phyloP scores from a whole-genome alignment of 2,797 vertebrate species.

The Monodelphis domestica region DNA sequence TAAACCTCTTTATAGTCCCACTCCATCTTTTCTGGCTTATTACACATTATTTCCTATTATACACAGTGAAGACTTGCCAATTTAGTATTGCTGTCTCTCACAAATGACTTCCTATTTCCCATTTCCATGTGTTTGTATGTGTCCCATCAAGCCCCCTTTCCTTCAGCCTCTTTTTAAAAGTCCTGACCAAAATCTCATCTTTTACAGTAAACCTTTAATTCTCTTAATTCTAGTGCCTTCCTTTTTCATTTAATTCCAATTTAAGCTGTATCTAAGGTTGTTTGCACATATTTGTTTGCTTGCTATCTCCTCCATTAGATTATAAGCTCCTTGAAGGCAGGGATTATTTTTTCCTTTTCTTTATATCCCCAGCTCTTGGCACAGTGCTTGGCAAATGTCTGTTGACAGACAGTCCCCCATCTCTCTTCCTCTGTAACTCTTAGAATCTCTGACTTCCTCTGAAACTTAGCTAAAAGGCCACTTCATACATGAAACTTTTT shows the following conservation, averaged over 20 bases:
- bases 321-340: not conserved
- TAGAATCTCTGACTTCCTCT: not conserved
- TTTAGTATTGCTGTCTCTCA: not conserved
- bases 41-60: not conserved
- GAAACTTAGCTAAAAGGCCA: not conserved
- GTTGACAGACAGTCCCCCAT: not conserved
- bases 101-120: not conserved
- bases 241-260: not conserved
- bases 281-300: not conserved
- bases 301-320: not conserved
- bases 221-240: not conserved
- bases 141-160: not conserved
- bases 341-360: not conserved
- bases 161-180: not conserved
- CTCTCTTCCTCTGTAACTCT: not conserved
- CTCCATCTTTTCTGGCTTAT: not conserved
- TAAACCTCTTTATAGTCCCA: not conserved
- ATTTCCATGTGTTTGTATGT: not conserved
- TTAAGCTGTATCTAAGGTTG: not conserved
- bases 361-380: not conserved
- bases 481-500: not conserved
- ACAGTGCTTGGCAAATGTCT: not conserved
- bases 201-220: not conserved
- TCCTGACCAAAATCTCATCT: not conserved
- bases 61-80: not conserved